These are phyloP conservation scores for Tupaia chinensis DNA, from an alignment of 2,113 vertebrate species.

Conservation along the genomic window DNA sequence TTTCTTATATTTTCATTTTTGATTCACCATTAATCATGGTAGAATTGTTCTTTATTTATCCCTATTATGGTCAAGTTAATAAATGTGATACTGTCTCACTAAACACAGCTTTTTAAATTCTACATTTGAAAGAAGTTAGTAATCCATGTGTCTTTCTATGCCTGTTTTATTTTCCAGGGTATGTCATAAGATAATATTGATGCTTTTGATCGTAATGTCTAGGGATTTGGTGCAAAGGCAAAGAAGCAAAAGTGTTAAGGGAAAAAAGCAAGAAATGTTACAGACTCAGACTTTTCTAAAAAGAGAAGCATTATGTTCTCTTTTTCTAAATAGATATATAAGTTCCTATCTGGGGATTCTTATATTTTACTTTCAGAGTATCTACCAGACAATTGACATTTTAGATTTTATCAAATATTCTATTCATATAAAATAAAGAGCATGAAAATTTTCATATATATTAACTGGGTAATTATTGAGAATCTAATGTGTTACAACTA, in stretches of 20 bases:
- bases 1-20: background rate
- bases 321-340: conserved; percentile 13
- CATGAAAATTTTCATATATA: background rate
- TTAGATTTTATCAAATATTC: conserved; percentile 20
- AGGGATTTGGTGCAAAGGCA: conserved; percentile 21
- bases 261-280: background rate
- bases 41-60: background rate
- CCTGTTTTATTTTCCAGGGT: conserved; percentile 26
- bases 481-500: background rate
- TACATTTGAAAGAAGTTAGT: conserved; percentile 6
- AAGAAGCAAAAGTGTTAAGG: background rate
- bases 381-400: conserved; percentile 3
- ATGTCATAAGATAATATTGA: conserved; percentile 40
- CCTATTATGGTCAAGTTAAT: background rate
- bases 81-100: background rate
- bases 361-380: conserved; percentile 7
- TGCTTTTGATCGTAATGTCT: conserved; percentile 41
- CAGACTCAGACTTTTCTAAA: conserved; percentile 7
- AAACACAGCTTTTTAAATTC: background rate
- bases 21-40: background rate
- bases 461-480: background rate
- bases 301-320: background rate
- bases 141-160: background rate
- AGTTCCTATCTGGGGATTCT: background rate
- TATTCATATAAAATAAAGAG: background rate